Conservation (phyloP, 2,113 vertebrate species). For the Colaptes auratus region DNA sequence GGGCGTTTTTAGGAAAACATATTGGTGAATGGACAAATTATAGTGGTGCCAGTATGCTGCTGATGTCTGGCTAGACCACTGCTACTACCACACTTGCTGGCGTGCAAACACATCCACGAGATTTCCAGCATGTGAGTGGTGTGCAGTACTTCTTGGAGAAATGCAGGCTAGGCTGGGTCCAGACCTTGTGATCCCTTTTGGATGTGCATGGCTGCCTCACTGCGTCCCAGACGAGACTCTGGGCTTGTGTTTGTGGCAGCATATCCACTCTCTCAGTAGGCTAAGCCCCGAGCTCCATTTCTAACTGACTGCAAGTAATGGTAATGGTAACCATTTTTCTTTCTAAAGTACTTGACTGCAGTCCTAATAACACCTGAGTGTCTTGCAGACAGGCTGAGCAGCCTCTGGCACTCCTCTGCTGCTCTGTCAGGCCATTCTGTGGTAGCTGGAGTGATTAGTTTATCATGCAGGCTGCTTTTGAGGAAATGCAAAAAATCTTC, state of each 20-base stretch:
- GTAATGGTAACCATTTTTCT: conserved; percentile 14
- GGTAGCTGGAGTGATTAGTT: not conserved
- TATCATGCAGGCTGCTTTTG: not conserved
- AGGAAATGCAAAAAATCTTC: not conserved
- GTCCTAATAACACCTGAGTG: not conserved
- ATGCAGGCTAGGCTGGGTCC: not conserved
- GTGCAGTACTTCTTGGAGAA: not conserved
- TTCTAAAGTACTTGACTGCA: not conserved
- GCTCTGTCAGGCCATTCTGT: not conserved
- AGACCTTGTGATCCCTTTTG: not conserved
- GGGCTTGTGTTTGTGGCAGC: not conserved
- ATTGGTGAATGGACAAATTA: conserved; percentile 83
- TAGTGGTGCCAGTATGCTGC: conserved; percentile 75
- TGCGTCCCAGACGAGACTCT: not conserved
- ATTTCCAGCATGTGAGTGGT: conserved; percentile 19
- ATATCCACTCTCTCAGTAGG: not conserved
- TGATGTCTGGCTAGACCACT: conserved; percentile 78
- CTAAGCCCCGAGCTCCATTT: conserved; percentile 35
- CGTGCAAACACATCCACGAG: not conserved
- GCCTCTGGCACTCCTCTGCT: not conserved
- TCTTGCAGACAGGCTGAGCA: not conserved
- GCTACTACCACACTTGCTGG: conserved; percentile 58
- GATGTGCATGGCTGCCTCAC: not conserved
- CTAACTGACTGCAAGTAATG: not conserved
- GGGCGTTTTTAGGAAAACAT: conserved; percentile 79